Evolutionary conservation across 23 tunicate genomes (phyloP).

Genomic region (Halocynthia roretzi): DNA sequence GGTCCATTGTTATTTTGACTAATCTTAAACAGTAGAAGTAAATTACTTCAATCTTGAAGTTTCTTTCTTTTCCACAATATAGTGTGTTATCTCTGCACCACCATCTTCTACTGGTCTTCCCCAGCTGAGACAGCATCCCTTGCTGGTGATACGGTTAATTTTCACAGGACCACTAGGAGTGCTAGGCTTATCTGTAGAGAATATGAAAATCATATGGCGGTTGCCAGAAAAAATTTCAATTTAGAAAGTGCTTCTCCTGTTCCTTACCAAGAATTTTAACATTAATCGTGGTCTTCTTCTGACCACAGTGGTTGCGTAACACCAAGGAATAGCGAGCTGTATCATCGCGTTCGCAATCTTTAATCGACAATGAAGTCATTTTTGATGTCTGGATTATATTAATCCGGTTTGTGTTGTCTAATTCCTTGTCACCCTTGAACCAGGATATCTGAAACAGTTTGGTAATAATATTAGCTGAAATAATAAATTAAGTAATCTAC

Average conservation of each 20-base stretch:
- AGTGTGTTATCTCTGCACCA: slow-evolving; percentile 41
- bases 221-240: no score
- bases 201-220: no score
- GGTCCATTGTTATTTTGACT: no score
- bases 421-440: slow-evolving; percentile 36
- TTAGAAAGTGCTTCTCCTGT: not conserved
- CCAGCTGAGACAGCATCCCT: slow-evolving; percentile 30
- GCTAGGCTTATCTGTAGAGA: slow-evolving; percentile 23
- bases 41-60: slow-evolving; percentile 28
- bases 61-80: slow-evolving; percentile 41
- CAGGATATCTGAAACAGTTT: slow-evolving; percentile 19
- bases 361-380: slow-evolving; percentile 19
- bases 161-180: slow-evolving; percentile 39
- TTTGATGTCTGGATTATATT: slow-evolving; percentile 7
- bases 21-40: not conserved
- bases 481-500: no score
- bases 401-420: slow-evolving; percentile 30
- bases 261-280: slow-evolving; percentile 49
- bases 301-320: slow-evolving; percentile 29
- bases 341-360: slow-evolving; percentile 26
- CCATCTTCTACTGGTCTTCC: slow-evolving; percentile 34
- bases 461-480: no score
- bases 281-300: slow-evolving; percentile 16
- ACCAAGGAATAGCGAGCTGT: slow-evolving; percentile 24
- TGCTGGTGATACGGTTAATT: slow-evolving; percentile 9